Evolutionary conservation across 1,140 invertebrate species (phyloP).

Genomic region (Papilio polytes): DNA sequence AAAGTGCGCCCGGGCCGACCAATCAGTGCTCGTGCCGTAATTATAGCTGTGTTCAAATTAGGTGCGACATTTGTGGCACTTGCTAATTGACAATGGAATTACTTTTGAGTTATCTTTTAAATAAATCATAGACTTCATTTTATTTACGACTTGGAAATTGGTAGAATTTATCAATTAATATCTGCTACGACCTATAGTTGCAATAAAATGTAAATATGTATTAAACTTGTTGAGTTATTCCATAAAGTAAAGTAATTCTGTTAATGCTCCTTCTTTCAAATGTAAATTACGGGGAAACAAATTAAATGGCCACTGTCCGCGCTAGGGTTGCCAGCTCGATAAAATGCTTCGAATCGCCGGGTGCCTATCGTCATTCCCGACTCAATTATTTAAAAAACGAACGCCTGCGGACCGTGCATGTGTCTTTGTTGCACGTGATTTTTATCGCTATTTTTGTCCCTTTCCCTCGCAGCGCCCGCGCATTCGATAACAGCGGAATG

Average conservation of each 20-base stretch:
- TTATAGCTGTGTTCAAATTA: constrained; percentile 79
- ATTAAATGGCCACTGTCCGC: constrained; percentile 76
- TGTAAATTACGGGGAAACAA: constrained; percentile 72
- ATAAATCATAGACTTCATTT: constrained; percentile 23
- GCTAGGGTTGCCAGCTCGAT: constrained; percentile 77
- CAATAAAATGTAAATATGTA: constrained; percentile 3
- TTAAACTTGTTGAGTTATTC: constrained; percentile 5
- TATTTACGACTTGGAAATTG: constrained; percentile 4
- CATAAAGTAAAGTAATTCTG: constrained; percentile 32
- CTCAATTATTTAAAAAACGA: constrained; percentile 82
- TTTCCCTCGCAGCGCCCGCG: constrained; percentile 70
- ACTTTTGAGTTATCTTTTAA: constrained; percentile 49
- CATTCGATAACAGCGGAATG: constrained; percentile 78
- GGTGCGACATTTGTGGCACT: constrained; percentile 63
- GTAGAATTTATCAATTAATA: not conserved
- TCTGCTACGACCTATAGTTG: not conserved
- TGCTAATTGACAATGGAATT: constrained; percentile 69
- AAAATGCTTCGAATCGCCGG: constrained; percentile 77
- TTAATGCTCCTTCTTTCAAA: constrained; percentile 48
- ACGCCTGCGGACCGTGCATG: constrained; percentile 60
- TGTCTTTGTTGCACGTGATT: constrained; percentile 70
- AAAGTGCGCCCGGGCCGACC: constrained; percentile 52
- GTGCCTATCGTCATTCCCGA: constrained; percentile 80
- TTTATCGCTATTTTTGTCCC: constrained; percentile 60
- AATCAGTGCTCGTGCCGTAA: constrained; percentile 67